Conservation (phyloP, 2,113 vertebrate genomes). For the Chloebia gouldiae region DNA sequence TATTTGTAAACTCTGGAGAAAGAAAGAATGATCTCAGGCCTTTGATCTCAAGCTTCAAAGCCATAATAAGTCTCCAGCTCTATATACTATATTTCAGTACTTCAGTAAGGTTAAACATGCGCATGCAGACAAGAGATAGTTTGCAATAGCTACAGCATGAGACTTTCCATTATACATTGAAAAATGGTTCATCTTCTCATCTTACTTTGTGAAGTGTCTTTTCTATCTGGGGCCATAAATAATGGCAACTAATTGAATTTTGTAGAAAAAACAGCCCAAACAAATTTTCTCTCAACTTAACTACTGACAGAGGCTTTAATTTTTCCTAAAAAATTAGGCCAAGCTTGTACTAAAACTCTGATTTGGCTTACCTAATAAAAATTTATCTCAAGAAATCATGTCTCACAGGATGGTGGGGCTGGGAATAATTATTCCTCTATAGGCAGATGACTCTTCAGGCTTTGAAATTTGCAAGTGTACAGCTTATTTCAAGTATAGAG, state of each 20-base stretch:
- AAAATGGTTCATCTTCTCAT: not conserved
- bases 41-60: constrained; percentile 1
- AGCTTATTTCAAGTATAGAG: not conserved
- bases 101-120: not conserved
- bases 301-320: not conserved
- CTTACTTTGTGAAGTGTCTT: not conserved
- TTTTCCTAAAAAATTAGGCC: not conserved
- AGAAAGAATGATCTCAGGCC: not conserved
- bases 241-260: not conserved
- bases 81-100: not conserved
- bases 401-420: not conserved
- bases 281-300: not conserved
- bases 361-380: not conserved
- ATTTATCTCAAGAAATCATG: not conserved
- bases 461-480: not conserved
- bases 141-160: not conserved
- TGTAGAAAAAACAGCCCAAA: not conserved
- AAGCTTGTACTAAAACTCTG: not conserved
- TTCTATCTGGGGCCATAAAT: not conserved
- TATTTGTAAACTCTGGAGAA: not conserved
- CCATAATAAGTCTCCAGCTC: not conserved
- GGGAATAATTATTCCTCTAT: not conserved
- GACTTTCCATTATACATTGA: not conserved
- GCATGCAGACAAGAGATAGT: not conserved
- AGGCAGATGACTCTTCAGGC: not conserved